Evolutionary conservation across 2,797 vertebrate genomes (phyloP).

Genomic region (Scolopax rusticola): DNA sequence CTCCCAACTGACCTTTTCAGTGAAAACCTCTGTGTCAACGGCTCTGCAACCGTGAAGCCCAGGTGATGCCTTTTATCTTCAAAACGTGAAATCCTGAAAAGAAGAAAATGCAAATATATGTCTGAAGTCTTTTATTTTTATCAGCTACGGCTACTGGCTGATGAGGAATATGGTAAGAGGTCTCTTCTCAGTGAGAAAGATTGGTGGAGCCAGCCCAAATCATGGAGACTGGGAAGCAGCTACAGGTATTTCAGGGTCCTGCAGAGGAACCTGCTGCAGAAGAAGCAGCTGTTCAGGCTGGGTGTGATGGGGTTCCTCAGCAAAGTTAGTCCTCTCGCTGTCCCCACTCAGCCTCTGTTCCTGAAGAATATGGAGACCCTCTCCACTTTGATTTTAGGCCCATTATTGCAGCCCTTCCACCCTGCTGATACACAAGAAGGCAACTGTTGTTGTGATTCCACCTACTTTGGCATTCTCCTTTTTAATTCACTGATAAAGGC

Average conservation of each 20-base stretch:
- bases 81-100: neutral
- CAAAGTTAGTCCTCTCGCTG: neutral
- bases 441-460: neutral
- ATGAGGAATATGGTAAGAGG: neutral
- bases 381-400: neutral
- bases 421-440: neutral
- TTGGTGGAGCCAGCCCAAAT: neutral
- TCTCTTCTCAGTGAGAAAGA: neutral
- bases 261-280: neutral
- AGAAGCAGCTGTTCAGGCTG: rapidly evolving
- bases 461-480: neutral
- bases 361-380: rapidly evolving
- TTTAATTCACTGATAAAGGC: neutral
- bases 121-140: neutral
- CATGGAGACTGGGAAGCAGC: neutral
- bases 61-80: neutral
- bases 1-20: neutral
- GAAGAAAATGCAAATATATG: neutral
- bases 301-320: neutral
- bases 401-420: neutral
- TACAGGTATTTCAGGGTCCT: neutral
- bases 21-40: rapidly evolving
- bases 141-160: neutral
- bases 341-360: neutral
- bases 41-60: neutral